Evolutionary conservation across 2,113 vertebrate species (phyloP).

Genomic region (Loxodonta africana): DNA sequence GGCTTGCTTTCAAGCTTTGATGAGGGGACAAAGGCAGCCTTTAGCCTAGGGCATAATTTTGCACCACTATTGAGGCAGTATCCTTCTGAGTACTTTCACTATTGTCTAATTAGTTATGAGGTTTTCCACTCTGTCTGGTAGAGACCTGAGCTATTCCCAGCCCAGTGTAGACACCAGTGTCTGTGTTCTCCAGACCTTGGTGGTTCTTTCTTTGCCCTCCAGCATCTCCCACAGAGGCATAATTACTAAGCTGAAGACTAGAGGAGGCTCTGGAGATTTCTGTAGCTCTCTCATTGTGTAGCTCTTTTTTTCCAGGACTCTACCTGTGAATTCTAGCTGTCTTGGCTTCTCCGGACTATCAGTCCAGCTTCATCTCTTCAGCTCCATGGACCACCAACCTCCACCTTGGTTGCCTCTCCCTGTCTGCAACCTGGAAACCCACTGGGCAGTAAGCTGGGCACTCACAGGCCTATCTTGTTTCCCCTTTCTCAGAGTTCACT

Average conservation of each 20-base stretch:
- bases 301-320: neutral
- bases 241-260: neutral
- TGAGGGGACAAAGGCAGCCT: neutral
- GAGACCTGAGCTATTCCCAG: neutral
- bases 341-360: neutral
- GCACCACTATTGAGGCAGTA: neutral
- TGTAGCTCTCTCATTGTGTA: neutral
- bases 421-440: neutral
- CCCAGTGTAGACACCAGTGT: neutral
- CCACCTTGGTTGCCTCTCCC: neutral
- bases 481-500: neutral
- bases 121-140: neutral
- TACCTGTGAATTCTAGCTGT: neutral
- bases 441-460: neutral
- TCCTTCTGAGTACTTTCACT: neutral
- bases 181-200: neutral
- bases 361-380: neutral
- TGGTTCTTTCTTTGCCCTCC: too few species aligned
- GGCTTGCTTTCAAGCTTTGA: neutral
- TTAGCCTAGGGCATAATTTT: neutral
- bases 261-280: neutral
- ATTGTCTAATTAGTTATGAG: neutral
- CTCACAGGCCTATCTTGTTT: rapidly evolving
- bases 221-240: neutral
- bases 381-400: neutral